Evolutionary conservation across 1,140 invertebrate species (phyloP).

Genomic region (Limonius californicus): DNA sequence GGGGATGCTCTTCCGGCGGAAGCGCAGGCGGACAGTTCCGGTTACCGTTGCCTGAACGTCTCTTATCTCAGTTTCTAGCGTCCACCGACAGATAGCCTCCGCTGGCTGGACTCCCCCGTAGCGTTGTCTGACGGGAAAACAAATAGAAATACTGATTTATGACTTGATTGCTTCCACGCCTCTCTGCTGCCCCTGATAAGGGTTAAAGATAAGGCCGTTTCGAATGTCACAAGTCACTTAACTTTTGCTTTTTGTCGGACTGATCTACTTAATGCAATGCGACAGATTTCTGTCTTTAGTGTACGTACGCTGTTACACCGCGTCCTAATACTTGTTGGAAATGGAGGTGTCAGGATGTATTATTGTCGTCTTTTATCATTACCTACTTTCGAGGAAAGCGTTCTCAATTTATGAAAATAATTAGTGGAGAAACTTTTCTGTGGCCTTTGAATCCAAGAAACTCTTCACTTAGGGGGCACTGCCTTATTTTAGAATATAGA

Average conservation of each 20-base stretch:
- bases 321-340: too few relatives aligned
- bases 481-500: too few relatives aligned
- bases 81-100: constrained; percentile 35
- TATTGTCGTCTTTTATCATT: too few relatives aligned
- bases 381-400: too few relatives aligned
- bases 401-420: too few relatives aligned
- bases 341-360: too few relatives aligned
- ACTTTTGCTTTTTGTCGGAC: not conserved
- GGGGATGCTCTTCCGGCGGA: constrained; percentile 30
- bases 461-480: too few relatives aligned
- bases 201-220: constrained; percentile 7
- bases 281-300: not conserved
- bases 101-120: constrained; percentile 22
- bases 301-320: not conserved
- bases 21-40: constrained; percentile 29
- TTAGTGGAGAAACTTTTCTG: too few relatives aligned
- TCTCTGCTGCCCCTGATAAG: constrained; percentile 5
- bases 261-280: not conserved
- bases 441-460: too few relatives aligned
- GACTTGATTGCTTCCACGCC: constrained; percentile 26
- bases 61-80: constrained; percentile 33
- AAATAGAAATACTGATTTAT: constrained; percentile 30
- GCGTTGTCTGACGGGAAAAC: constrained; percentile 17
- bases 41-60: constrained; percentile 29
- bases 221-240: constrained; percentile 5